phyloP scores from a whole-genome alignment of 1,140 invertebrate species.

The Eriocheir sinensis region DNA sequence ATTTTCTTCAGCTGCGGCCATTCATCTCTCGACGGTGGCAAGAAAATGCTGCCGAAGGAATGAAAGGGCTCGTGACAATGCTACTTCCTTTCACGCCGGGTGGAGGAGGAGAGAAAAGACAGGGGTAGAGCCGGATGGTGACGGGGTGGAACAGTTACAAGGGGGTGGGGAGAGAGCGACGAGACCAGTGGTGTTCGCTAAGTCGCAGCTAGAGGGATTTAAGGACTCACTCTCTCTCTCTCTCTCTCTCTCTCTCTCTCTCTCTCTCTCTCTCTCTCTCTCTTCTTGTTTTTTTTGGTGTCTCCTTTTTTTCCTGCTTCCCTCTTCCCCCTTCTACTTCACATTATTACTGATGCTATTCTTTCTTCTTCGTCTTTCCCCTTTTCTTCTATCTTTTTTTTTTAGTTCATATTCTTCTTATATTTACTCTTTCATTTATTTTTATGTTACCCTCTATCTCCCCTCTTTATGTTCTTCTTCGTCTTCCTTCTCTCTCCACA shows the following conservation, averaged over 20 bases:
- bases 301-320: neutral
- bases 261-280: neutral
- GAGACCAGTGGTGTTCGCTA: no score
- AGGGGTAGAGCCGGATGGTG: no score
- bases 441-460: neutral
- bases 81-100: neutral
- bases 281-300: neutral
- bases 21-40: neutral
- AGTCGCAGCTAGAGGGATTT: neutral
- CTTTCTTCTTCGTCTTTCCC: neutral
- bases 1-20: neutral
- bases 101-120: no score
- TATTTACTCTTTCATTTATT: neutral
- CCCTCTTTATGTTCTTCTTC: neutral
- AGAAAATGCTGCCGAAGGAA: neutral
- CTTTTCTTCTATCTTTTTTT: no score
- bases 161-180: no score
- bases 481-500: neutral
- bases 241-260: conserved; percentile 42
- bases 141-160: no score
- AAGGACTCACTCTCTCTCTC: conserved; percentile 14
- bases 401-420: no score
- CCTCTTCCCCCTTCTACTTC: neutral
- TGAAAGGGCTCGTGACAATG: neutral
- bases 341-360: neutral